Evolutionary conservation across 1,140 invertebrate genomes (phyloP), one percentile per base, ranked within the genome.

Genomic region (Ostrea denselamellosa): DNA sequence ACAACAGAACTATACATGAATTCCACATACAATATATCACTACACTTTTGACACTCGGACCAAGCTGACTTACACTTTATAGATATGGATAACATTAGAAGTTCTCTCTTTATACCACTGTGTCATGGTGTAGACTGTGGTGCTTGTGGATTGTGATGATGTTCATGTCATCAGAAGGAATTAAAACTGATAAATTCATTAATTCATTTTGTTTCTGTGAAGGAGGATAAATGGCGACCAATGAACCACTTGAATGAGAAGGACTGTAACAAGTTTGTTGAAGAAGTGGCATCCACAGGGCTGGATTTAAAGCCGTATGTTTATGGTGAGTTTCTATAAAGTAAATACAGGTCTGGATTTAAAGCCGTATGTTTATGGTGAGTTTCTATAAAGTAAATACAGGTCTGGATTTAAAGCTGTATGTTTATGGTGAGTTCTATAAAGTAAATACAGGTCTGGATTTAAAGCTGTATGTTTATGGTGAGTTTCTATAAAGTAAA

Each of bases 181-280:
- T 19, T 62, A 4, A 62, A 62, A 62, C n/a, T 19, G 4, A 19
- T 62, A 5, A 62, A 62, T 44, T 62, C 56, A 62, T 62, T 62
- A 0, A 62, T 19, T 19, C 2, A 14, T 83, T n/a, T 83, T 2
- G 0, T 83, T 22, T 25, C 19, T 54, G 19, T 10, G 34, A 65
- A 94, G 93, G 92, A 97, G 93, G 97, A 97, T 90, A 96, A 95
- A 86, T 97, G 97, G 97, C 95, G 96, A 34, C 96, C 96, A 1
- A 96, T 96, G 86, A 97, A 97, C 94, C 95, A 97, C 82, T 95
- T 96, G 87, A 96, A 96, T 52, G 96, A 96, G 91, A 93, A 93
- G 28, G 95, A 94, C 52, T 92, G 96, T 83, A 93, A 95, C 10
- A 96, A 95, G 90, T 96, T 96, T 90, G 77, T 96, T 10, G 95